Evolutionary conservation across 1,140 invertebrate genomes (phyloP).

Genomic region (Homarus americanus): DNA sequence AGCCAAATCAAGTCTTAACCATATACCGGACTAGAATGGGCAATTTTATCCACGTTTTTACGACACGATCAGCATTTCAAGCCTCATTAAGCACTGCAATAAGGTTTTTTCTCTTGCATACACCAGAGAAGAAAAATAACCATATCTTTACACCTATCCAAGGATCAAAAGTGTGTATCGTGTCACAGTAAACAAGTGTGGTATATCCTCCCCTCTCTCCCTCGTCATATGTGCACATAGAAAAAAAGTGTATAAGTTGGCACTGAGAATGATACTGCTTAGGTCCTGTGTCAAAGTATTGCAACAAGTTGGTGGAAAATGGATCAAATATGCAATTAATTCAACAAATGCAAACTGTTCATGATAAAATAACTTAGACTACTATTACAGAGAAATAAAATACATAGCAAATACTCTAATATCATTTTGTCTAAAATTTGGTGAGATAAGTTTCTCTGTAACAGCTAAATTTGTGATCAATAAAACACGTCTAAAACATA

Average conservation of each 20-base stretch:
- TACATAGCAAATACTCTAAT: not conserved
- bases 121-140: slow-evolving; percentile 23
- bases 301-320: not conserved
- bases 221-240: slow-evolving; percentile 4
- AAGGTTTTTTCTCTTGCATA: slow-evolving; percentile 39
- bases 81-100: slow-evolving; percentile 21
- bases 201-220: slow-evolving; percentile 6
- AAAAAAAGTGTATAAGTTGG: slow-evolving; percentile 37
- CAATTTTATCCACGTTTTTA: slow-evolving; percentile 56
- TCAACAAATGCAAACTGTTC: not conserved
- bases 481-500: no score
- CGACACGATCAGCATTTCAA: slow-evolving; percentile 23
- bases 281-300: slow-evolving; percentile 21
- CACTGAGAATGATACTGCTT: slow-evolving; percentile 54
- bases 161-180: slow-evolving; percentile 17
- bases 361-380: not conserved
- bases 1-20: slow-evolving; percentile 64
- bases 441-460: not conserved
- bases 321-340: no score
- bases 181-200: slow-evolving; percentile 18
- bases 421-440: not conserved
- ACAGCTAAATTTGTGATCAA: no score
- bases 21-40: slow-evolving; percentile 66
- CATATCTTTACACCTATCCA: slow-evolving; percentile 26
- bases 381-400: not conserved